Base-by-base conservation (phyloP, 2,888 invertebrate species). In the Ptychoptera contaminata region DNA sequence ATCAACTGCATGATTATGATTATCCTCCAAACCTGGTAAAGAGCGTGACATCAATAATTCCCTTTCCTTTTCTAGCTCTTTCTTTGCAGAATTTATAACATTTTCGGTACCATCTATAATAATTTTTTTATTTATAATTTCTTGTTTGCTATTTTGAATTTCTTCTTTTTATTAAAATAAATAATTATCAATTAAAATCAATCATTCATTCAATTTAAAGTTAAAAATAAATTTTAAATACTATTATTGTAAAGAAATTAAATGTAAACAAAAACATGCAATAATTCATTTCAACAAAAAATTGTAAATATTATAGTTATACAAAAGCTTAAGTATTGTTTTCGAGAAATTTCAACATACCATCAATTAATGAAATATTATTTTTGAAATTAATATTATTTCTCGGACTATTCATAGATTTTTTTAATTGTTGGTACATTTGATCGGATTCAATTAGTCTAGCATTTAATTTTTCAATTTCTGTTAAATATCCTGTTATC, bases 381-480 rank as follows among this genome's bases (percentile, higher is more conserved):
- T 45, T 37, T 15, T 52, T 51, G 8, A 40, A 42, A 43, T 48
- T 50, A 16, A 40, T 34, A 7, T 8, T 2, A 31, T 47, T 52
- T 10, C 52, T 43, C 16, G 46, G 53, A 42, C 49, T 52, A 16
- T 47, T 46, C 42, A 51, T 50, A 4, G 52, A 48, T 56, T 76
- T 78, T 41, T 80, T 72, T 29, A 87, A 58, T 52, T 81, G 77
- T 51, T 83, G 79, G 57, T 82, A 82, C 57, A 79, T 77, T 43
- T 79, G 76, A 57, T 86, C 91, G 0, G 90, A 81, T 65, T 96
- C 94, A 58, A 90, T 75, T 44, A 96, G 67, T 59, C 90, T 86
- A 0, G 90, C 83, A 56, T 87, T 73, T 9, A 94, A 67, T 52
- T 90, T 87, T 65, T 94, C 93, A 54, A 93, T 87, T 68, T 96